A percentile compares a stretch with the other conserved stretches of the same genome.
phyloP scores from a whole-genome alignment of 2,113 vertebrate genomes.

The Lasiurus borealis region DNA sequence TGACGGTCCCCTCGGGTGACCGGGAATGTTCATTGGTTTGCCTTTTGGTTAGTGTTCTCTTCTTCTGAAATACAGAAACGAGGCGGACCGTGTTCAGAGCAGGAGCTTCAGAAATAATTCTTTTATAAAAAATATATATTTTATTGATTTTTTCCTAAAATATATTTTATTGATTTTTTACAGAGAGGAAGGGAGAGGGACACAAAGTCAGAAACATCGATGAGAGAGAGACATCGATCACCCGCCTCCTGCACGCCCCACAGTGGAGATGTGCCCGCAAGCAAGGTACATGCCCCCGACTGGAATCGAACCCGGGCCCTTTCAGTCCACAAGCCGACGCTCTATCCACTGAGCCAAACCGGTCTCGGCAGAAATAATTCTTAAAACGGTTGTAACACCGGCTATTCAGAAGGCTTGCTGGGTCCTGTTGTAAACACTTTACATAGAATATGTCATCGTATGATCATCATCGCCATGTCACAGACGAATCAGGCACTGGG shows the following conservation, averaged over 20 bases:
- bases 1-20: rapidly evolving
- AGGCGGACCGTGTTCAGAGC: neutral
- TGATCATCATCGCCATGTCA: neutral
- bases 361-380: neutral
- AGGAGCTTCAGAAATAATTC: neutral
- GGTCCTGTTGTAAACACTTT: neutral
- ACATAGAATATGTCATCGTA: neutral
- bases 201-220: too few relatives aligned
- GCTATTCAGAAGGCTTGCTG: neutral
- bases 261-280: too few relatives aligned
- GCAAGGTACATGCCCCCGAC: too few relatives aligned
- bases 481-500: neutral
- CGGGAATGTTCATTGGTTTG: neutral
- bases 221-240: too few relatives aligned
- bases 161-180: too few relatives aligned
- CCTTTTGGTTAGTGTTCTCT: neutral
- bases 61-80: neutral
- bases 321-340: too few relatives aligned
- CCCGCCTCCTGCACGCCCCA: too few relatives aligned
- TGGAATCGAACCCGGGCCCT: too few relatives aligned
- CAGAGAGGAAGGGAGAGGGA: too few relatives aligned
- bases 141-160: too few relatives aligned
- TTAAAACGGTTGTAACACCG: neutral
- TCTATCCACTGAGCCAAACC: too few relatives aligned
- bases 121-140: neutral